phyloP scores from a whole-genome alignment of 2,113 vertebrate species.

The Pongo pygmaeus region DNA sequence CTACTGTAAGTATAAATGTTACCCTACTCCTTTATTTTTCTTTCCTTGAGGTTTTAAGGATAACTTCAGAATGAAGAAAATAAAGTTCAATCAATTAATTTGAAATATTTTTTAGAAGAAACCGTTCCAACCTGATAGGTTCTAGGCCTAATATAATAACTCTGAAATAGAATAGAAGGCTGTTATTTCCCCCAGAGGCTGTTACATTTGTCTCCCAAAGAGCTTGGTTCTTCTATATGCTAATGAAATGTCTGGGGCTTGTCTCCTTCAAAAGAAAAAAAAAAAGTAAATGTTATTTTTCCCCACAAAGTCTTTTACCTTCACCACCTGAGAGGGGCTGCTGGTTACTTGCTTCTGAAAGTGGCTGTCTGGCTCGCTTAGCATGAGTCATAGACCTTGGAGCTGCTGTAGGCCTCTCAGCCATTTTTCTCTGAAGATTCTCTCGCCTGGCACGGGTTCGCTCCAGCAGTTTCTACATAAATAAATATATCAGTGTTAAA shows the following conservation, averaged over 20 bases:
- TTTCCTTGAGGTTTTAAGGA: neutral
- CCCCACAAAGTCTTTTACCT: slow-evolving; percentile 82
- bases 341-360: slow-evolving; percentile 90
- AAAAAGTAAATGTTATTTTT: neutral
- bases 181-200: neutral
- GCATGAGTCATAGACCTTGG: slow-evolving; percentile 73
- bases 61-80: slow-evolving; percentile 5
- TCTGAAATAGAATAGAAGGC: neutral
- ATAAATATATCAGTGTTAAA: slow-evolving; percentile 24
- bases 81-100: neutral
- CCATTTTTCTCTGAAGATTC: slow-evolving; percentile 97
- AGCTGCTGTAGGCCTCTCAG: slow-evolving; percentile 88
- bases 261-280: neutral
- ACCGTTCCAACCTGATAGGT: neutral
- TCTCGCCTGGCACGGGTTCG: slow-evolving; percentile 96
- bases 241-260: neutral
- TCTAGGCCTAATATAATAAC: neutral
- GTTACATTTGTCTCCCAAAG: neutral
- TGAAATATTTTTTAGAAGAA: slow-evolving; percentile 6
- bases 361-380: slow-evolving; percentile 92
- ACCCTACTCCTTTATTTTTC: neutral
- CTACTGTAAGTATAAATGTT: neutral
- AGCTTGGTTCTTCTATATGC: neutral
- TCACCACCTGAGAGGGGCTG: slow-evolving; percentile 79
- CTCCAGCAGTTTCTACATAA: slow-evolving; percentile 94